These are phyloP conservation scores for Donacobius atricapilla DNA, from an alignment of 2,113 vertebrate species.

Conservation along the genomic window DNA sequence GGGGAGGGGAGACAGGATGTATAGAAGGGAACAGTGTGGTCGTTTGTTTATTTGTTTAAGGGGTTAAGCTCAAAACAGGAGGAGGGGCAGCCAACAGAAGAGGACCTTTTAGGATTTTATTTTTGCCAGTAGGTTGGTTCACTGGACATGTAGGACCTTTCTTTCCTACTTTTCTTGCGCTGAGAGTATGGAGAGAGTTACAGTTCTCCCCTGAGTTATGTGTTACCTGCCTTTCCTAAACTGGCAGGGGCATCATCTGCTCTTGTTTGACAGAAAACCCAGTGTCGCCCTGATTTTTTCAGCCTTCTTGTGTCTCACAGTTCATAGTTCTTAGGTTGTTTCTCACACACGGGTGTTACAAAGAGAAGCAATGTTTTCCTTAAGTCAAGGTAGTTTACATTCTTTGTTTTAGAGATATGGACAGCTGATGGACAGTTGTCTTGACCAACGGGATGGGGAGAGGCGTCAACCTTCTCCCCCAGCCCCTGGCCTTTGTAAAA, in stretches of 20 bases:
- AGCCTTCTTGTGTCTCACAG: too few species aligned
- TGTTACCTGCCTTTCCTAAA: background rate
- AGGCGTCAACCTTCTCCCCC: too few species aligned
- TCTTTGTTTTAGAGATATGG: too few species aligned
- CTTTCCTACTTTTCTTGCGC: background rate
- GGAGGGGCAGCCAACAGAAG: background rate
- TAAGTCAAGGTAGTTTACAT: too few species aligned
- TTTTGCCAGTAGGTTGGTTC: background rate
- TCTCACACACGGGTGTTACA: too few species aligned
- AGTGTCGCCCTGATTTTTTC: too few species aligned
- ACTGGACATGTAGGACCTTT: background rate
- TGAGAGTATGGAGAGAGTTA: background rate
- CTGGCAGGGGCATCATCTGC: background rate
- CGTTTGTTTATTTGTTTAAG: background rate
- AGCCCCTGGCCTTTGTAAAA: too few species aligned
- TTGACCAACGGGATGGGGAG: too few species aligned
- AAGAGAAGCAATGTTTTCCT: too few species aligned
- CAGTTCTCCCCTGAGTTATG: background rate
- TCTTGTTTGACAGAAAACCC: background rate
- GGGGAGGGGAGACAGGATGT: rapidly evolving
- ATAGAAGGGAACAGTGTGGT: background rate
- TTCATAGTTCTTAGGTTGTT: too few species aligned
- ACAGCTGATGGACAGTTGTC: too few species aligned
- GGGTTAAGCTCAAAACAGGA: background rate
- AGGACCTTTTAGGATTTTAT: background rate